Percentiles rank a stretch among this genome's conserved stretches.
These are phyloP conservation scores for Junco hyemalis DNA, from an alignment of 2,113 vertebrate genomes.

Conservation along the genomic window DNA sequence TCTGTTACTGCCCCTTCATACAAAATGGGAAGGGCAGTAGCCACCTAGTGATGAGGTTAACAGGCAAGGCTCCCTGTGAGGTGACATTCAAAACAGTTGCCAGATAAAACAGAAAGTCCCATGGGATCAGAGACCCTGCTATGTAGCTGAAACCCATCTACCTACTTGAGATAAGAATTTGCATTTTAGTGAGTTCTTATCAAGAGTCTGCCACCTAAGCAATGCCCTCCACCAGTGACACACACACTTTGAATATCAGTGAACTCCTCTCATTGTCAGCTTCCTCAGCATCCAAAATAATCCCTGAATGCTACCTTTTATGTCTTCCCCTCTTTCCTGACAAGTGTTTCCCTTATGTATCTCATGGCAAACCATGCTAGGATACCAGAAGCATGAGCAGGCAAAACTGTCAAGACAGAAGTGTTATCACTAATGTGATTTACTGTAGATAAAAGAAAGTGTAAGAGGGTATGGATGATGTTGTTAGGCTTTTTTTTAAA, in stretches of 20 bases:
- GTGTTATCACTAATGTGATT: background rate
- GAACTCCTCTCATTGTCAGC: background rate
- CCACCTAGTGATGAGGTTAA: background rate
- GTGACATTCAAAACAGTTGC: slow-evolving; percentile 27
- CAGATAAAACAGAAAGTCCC: slow-evolving; percentile 15
- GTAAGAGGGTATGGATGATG: background rate
- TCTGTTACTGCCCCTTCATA: background rate
- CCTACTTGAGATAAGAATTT: slow-evolving; percentile 16
- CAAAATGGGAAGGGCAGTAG: background rate
- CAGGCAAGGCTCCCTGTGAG: slow-evolving; percentile 1
- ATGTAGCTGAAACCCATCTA: background rate
- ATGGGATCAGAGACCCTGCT: background rate
- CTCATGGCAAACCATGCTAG: background rate
- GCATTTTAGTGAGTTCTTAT: slow-evolving; percentile 18
- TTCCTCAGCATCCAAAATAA: background rate
- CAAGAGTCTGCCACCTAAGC: background rate
- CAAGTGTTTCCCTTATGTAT: background rate
- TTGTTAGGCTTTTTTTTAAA: background rate
- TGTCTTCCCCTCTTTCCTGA: background rate
- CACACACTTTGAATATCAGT: background rate
- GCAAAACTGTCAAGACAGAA: background rate
- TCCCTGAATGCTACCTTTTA: background rate
- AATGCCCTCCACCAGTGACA: background rate
- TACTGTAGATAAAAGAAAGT: background rate
- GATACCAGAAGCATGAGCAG: background rate